Percentiles rank a stretch among this genome's conserved stretches.
phyloP scores from a whole-genome alignment of 2,888 invertebrate species.

The Orthonevra nobilis region DNA sequence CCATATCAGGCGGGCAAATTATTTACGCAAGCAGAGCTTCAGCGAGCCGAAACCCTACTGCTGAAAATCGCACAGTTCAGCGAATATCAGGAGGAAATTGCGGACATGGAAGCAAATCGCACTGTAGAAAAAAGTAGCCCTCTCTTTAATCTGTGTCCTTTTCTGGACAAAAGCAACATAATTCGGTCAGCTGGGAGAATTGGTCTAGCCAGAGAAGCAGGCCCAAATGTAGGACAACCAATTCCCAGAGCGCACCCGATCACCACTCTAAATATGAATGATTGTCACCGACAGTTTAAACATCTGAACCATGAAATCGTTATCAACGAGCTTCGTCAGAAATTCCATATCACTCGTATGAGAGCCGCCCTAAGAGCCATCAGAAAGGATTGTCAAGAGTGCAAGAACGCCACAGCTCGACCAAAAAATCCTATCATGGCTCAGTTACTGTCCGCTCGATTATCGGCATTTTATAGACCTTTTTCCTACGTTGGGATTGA shows the following conservation, averaged over 20 bases:
- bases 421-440: constrained; percentile 47
- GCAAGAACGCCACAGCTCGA: neutral
- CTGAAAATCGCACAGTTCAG: too few relatives aligned
- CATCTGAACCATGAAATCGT: constrained; percentile 39
- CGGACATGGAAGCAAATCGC: too few relatives aligned
- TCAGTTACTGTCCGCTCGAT: constrained; percentile 24
- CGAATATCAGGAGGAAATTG: too few relatives aligned
- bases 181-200: constrained; percentile 3
- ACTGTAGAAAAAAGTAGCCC: too few relatives aligned
- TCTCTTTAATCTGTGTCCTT: neutral
- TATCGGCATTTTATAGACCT: neutral
- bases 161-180: neutral
- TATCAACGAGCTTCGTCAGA: constrained; percentile 36
- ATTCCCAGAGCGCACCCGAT: too few relatives aligned
- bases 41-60: neutral
- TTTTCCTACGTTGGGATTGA: neutral
- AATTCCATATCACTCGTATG: constrained; percentile 3
- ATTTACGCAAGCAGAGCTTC: neutral
- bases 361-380: too few relatives aligned
- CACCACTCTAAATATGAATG: neutral
- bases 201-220: neutral
- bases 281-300: neutral
- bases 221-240: too few relatives aligned
- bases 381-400: neutral
- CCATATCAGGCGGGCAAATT: neutral